Evolutionary conservation across 2,888 invertebrate genomes (phyloP).

Genomic region (Electrophaes corylata): DNA sequence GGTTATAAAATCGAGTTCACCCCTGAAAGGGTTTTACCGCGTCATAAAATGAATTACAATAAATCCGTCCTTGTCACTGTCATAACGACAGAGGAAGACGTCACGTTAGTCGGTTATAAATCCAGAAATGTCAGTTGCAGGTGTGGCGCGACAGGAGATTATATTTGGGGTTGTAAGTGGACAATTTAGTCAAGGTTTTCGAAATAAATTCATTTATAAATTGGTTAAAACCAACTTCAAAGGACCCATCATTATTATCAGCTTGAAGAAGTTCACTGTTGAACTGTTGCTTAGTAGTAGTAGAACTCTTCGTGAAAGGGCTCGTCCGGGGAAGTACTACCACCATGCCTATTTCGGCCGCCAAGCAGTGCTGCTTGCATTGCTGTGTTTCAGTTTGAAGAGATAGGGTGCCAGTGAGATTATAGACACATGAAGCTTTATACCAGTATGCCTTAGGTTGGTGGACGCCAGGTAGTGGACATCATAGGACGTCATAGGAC

Average conservation of each 20-base stretch:
- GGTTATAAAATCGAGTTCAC: constrained; percentile 26
- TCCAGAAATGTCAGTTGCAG: constrained; percentile 48
- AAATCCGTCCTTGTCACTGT: constrained; percentile 48
- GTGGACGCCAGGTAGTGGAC: no score
- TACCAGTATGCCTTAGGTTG: no score
- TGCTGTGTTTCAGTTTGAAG: no score
- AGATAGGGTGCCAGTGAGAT: no score
- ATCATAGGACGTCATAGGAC: no score
- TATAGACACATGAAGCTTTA: no score
- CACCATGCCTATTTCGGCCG: no score
- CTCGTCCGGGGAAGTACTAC: no score
- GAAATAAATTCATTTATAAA: background rate
- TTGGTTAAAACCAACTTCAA: background rate
- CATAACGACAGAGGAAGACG: constrained; percentile 40
- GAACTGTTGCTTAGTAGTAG: no score
- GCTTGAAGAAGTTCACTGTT: no score
- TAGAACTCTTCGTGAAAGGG: no score
- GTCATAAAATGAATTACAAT: constrained; percentile 47
- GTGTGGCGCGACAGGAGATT: constrained; percentile 51
- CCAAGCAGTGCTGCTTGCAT: no score
- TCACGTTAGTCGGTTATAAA: constrained; percentile 37
- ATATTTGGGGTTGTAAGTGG: constrained; percentile 16
- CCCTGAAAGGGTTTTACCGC: constrained; percentile 36
- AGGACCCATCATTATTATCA: background rate
- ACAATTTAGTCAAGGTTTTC: background rate